Evolutionary conservation across 2,113 vertebrate genomes (phyloP).

Genomic region (Esox niger): DNA sequence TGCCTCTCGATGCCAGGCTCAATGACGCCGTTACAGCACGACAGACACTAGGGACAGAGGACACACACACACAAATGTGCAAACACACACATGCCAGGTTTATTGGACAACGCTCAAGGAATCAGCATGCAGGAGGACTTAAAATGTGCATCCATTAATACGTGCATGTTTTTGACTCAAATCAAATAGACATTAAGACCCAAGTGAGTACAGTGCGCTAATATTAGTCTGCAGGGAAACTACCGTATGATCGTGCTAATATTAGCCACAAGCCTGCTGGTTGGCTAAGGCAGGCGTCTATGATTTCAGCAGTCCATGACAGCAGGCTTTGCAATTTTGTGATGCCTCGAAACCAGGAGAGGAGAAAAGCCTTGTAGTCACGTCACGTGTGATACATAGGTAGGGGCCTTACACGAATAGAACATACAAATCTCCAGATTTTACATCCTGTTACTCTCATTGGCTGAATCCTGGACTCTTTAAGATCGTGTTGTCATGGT

Average conservation of each 20-base stretch:
- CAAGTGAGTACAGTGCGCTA: conserved; percentile 38
- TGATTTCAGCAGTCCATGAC: conserved; percentile 33
- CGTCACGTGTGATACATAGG: neutral
- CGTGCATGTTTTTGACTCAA: conserved; percentile 22
- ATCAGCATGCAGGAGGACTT: neutral
- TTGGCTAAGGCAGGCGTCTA: conserved; percentile 17
- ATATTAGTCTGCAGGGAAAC: conserved; percentile 42
- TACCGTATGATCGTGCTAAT: conserved; percentile 44
- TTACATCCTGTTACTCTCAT: neutral
- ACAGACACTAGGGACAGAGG: conserved; percentile 11
- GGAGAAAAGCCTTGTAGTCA: conserved; percentile 4
- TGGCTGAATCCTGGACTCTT: neutral
- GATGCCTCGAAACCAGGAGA: conserved; percentile 15
- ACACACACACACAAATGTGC: conserved; percentile 23
- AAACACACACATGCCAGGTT: neutral
- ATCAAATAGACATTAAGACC: conserved; percentile 62
- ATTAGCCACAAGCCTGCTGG: conserved; percentile 53
- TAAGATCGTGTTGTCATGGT: neutral
- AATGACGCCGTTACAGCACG: neutral
- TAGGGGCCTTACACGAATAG: neutral
- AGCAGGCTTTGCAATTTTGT: neutral
- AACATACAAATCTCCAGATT: neutral
- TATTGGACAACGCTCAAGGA: conserved; percentile 1
- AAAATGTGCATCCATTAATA: neutral
- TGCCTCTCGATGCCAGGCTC: neutral